Evolutionary conservation across 30 jellyfish, hydroid and myxozoan species (phyloP).

Genomic region (Clytia hemisphaerica): DNA sequence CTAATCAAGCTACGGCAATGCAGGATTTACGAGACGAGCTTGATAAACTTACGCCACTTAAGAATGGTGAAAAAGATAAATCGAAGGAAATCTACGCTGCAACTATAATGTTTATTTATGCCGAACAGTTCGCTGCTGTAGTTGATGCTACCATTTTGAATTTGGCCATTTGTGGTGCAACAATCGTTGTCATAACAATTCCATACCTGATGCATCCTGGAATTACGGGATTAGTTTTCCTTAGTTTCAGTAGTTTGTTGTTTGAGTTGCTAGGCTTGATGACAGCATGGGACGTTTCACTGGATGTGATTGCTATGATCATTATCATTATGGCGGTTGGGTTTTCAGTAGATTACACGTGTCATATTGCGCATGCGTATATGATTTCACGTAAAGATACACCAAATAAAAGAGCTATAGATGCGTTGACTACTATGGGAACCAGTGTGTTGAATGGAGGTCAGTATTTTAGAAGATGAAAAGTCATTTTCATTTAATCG

Average conservation of each 20-base stretch:
- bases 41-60: conserved; percentile 12
- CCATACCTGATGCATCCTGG: conserved; percentile 68
- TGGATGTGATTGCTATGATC: conserved; percentile 84
- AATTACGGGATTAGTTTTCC: conserved; percentile 40
- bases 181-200: conserved; percentile 48
- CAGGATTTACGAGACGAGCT: no score
- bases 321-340: conserved; percentile 96
- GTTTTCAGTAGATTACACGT: conserved; percentile 90
- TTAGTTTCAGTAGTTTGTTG: conserved; percentile 45
- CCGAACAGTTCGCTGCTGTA: conserved; percentile 36
- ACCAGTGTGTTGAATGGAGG: conserved; percentile 98
- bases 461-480: no score
- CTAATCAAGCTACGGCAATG: no score
- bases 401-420: conserved; percentile 78
- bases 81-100: conserved; percentile 1
- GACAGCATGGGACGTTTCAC: conserved; percentile 76
- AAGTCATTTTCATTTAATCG: no score
- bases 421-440: conserved; percentile 79
- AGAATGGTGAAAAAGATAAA: background rate
- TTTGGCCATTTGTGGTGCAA: conserved; percentile 52
- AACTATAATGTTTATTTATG: conserved; percentile 16
- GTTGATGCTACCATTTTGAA: conserved; percentile 37
- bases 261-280: conserved; percentile 67
- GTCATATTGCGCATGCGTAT: conserved; percentile 92
- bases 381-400: conserved; percentile 45